Conservation (phyloP, 2,888 invertebrate species). For the Sinhomidia bicolor region DNA sequence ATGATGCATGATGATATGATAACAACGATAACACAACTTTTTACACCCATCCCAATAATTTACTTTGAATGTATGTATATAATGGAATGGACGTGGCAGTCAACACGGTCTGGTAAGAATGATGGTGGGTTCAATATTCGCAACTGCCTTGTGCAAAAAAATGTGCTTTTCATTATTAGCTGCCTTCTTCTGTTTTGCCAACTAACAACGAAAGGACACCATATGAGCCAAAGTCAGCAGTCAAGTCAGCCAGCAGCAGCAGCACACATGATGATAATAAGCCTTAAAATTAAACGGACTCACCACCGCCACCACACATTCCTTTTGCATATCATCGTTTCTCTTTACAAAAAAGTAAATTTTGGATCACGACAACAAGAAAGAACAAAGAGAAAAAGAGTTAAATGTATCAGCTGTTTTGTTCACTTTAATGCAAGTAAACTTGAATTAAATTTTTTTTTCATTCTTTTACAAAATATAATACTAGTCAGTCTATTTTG, state of each 20-base stretch:
- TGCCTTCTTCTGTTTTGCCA: background rate
- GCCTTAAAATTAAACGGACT: too few relatives aligned
- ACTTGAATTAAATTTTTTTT: conserved; percentile 10
- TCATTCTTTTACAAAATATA: too few relatives aligned
- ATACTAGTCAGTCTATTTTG: too few relatives aligned
- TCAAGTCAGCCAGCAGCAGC: too few relatives aligned
- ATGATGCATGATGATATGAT: conserved; percentile 54
- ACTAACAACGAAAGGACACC: conserved; percentile 1
- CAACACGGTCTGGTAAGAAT: too few relatives aligned
- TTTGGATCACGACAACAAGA: conserved; percentile 53
- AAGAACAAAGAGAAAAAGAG: conserved; percentile 13
- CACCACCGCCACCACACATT: too few relatives aligned
- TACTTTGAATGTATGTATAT: too few relatives aligned
- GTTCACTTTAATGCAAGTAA: background rate
- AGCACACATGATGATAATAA: too few relatives aligned
- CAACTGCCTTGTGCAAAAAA: conserved; percentile 25
- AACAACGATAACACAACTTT: conserved; percentile 46
- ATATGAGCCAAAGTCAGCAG: too few relatives aligned
- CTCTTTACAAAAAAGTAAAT: background rate
- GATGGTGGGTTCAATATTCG: conserved; percentile 65
- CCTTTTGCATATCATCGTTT: conserved; percentile 7
- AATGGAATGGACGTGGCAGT: too few relatives aligned
- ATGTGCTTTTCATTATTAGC: background rate
- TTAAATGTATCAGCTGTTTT: conserved; percentile 55
- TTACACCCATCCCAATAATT: conserved; percentile 57